Base-by-base conservation (phyloP, 2,113 vertebrate species). In the Semnornis frantzii region DNA sequence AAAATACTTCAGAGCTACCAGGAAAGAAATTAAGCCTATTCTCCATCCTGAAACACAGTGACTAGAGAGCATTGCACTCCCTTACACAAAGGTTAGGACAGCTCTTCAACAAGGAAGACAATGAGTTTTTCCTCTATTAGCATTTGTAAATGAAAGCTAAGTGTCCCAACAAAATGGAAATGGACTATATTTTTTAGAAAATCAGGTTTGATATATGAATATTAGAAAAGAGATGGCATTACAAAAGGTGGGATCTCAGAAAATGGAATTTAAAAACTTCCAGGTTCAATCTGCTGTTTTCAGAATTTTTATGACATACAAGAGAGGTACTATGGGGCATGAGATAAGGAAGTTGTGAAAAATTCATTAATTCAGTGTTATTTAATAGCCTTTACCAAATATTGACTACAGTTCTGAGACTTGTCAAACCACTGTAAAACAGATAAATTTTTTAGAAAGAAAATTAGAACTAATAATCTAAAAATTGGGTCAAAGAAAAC, bases 401-500 rank as follows among this genome's bases (percentile, higher is more conserved):
- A 57, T 11, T 75, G 57, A n/a, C 24, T 50, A 31, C 8, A 33
- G 8, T 25, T 57, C n/a, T 65, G 16, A 34, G 44, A 77, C 42
- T 69, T 64, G 24, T 7, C 57, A 50, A 76, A 57, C 20, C 6
- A 16, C 11, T 30, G 55, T 60, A 65, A 74, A 79, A 52, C 27
- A 71, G 18, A 57, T 3, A 46, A 71, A 80, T 54, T 65, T 92
- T 37, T 33, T 5, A 48, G 86, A 89, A 50, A 86, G n/a, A 81
- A 94, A 52, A 52, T 89, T 23, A 34, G 39, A 83, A 95, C 95
- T 44, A 89, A 94, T 92, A 68, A 87, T 68, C 71, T 91, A 91
- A 96, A 93, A 65, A 70, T 57, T 39, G 59, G 92, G 83, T 87
- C 27, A 94, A 85, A 71, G 84, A 75, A 91, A 95, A 95, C 54